Conservation (phyloP, 2,113 vertebrate genomes). For the Vulpes ferrilata region DNA sequence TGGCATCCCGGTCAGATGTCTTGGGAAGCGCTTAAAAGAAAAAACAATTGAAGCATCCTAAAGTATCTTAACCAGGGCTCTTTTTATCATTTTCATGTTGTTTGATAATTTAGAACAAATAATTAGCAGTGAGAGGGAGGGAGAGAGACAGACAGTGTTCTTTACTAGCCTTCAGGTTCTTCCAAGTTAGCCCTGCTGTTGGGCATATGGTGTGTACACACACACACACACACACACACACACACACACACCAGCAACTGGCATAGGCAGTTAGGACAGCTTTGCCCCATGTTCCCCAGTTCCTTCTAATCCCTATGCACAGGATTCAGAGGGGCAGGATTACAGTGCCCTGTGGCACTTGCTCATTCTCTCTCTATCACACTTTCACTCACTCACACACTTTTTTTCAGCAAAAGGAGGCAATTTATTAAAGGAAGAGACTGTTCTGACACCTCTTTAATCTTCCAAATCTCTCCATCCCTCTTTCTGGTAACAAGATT, state of each 20-base stretch:
- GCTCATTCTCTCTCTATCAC: neutral
- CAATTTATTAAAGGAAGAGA: neutral
- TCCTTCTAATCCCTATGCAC: neutral
- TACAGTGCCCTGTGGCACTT: neutral
- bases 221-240: neutral
- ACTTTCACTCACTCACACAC: neutral
- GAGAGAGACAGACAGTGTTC: neutral
- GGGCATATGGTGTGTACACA: neutral
- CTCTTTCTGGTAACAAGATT: neutral
- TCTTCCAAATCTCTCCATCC: neutral
- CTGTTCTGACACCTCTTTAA: neutral
- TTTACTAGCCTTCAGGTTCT: neutral
- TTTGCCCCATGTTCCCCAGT: neutral
- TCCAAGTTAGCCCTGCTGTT: neutral
- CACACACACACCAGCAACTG: neutral
- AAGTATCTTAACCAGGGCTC: neutral
- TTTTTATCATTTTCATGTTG: neutral
- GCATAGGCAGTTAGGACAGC: neutral
- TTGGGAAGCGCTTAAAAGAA: neutral
- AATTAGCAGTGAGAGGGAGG: too few species aligned
- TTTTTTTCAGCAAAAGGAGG: neutral
- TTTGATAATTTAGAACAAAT: neutral
- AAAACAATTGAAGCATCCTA: neutral
- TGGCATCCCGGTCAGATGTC: neutral
- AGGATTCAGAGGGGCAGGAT: neutral